phyloP scores from a whole-genome alignment of 2,797 vertebrate genomes.

The Sebastes wilsoni region DNA sequence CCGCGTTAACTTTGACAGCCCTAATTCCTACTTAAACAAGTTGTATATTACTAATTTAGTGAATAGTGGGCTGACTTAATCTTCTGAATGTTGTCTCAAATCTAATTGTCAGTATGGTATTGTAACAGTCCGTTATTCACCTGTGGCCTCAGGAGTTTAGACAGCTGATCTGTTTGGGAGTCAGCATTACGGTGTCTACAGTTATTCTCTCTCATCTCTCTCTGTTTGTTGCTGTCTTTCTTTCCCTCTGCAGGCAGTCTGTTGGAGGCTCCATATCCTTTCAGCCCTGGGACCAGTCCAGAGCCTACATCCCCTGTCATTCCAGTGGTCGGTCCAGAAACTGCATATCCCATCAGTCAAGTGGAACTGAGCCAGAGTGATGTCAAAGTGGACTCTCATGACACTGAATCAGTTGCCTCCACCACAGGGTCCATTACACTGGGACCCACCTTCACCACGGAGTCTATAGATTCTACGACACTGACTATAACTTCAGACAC shows the following conservation, averaged over 20 bases:
- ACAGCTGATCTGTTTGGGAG: neutral
- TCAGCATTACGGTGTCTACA: neutral
- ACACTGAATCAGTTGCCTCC: constrained; percentile 35
- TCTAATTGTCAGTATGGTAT: neutral
- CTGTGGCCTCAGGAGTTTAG: neutral
- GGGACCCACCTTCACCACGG: constrained; percentile 21
- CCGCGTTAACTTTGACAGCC: no score
- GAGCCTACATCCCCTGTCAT: constrained; percentile 62
- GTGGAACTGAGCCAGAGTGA: constrained; percentile 28
- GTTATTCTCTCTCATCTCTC: neutral
- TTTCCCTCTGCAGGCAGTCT: constrained; percentile 66
- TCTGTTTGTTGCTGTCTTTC: constrained; percentile 1
- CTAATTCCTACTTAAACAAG: no score
- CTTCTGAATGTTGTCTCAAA: neutral
- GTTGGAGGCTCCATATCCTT: constrained; percentile 67
- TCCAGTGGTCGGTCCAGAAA: constrained; percentile 36
- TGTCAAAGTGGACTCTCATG: constrained; percentile 23
- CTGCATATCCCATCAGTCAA: constrained; percentile 29
- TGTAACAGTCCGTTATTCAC: neutral
- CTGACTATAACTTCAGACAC: constrained; percentile 27
- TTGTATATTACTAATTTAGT: neutral
- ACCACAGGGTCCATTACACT: constrained; percentile 7
- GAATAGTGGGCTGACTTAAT: neutral
- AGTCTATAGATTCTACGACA: constrained; percentile 12
- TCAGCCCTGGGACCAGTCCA: constrained; percentile 75